Evolutionary conservation across 2,888 invertebrate genomes (phyloP), one percentile per base, ranked within the genome.

Genomic region (Thymelicus sylvestris): DNA sequence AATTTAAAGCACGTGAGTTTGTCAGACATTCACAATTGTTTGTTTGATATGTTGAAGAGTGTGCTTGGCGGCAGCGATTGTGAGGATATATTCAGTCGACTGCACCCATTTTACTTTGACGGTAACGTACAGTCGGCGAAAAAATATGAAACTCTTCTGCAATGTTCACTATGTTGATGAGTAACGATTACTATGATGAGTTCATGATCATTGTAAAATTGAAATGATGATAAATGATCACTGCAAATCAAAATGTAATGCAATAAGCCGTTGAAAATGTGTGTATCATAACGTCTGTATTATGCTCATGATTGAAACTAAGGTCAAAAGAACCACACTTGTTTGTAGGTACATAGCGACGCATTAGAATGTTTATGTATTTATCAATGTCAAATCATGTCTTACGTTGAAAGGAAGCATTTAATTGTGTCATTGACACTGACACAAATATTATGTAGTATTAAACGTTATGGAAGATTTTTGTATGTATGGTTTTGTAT

Each of bases 141-240:
- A 31, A 3, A 31, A 19, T 19, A 19, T 19, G 19, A 2, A 19
- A 19, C 19, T 2, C 19, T 19, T 19, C 19, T 19, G 19, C 19
- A 19, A 19, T 19, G 19, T 19, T 19, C n/a, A 19, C 19, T 19
- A 19, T 52, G 12, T 52, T 12, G 50, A 52, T 52, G 64, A 48
- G n/a, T 4, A 63, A 31, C 19, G 31, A 64, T 64, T 64, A 52
- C 31, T 19, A 8, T 66, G 24, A 66, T 39, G 65, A 41, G 65
- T 55, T 55, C 55, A 66, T 52, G 41, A 66, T 66, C 55, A 66
- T 66, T 41, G 55, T 65, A 66, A 52, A 66, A 7, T 13, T 41
- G 41, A 55, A 66, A 66, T 55, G n/a, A 65, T 65, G 65, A 65
- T 55, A 55, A 24, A 65, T 65, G 65, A 65, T 65, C 65, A 7